Base-by-base conservation (phyloP, 2,797 vertebrate species). In the Acipenser ruthenus region DNA sequence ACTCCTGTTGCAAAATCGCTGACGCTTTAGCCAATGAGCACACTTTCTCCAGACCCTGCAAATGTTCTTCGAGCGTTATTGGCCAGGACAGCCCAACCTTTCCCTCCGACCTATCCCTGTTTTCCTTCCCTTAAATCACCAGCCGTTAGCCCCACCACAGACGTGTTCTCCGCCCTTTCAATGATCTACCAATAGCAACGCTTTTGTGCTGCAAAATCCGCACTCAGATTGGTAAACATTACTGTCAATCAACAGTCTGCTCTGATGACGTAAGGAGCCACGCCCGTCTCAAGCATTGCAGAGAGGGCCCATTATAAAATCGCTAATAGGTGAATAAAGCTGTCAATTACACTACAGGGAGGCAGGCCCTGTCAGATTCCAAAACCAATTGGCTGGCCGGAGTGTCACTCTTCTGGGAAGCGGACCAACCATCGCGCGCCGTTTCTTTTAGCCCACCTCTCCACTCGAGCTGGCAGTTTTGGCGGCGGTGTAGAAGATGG, bases 401-500 rank as follows among this genome's bases (percentile, higher is more conserved):
- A 1, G 51, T 37, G 69, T 71, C 77, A n/a, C 11, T 74, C 71
- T 66, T 11, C 50, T 18, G 1, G 12, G 5, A 11, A 6, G 7
- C 9, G 50, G 50, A 48, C 75, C 78, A 80, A 75, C 75, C 71
- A 63, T 4, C 13, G 64, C 13, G 50, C 13, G 12, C 9, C 13
- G 13, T 37, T 9, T 53, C 56, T 61, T 18, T 47, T 67, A 60
- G 60, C 60, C 49, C 8, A 7, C 65, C 72, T 69, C 63, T 7
- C 9, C 48, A 50, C 47, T 64, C 66, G 66, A 71, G 37, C 62
- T 52, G 64, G 67, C 62, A 37, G 65, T 81, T 79, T 81, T 62
- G 83, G 82, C 77, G 76, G 67, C 61, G 77, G 69, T 65, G 72
- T 8, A 70, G 80, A 87, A 83, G 72, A 91, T 91, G 89, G 88